Percentiles rank a stretch among this genome's conserved stretches.
Conservation (phyloP, 2,888 invertebrate species). For the Sphaerophoria rueppellii region DNA sequence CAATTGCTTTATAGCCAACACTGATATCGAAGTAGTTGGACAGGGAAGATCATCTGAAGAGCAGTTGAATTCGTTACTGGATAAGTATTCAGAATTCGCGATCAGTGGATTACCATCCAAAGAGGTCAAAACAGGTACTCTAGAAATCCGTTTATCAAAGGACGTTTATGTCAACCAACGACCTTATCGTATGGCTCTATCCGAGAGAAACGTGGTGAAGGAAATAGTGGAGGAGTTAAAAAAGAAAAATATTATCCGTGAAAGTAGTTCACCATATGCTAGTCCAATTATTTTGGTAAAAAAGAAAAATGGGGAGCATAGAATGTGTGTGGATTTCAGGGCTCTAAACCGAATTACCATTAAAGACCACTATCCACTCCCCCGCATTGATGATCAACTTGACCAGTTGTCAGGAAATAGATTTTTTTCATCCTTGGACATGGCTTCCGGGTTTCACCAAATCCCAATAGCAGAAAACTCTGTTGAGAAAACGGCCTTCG, state of each 20-base stretch:
- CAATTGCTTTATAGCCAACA: slow-evolving; percentile 13
- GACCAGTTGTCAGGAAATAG: too few species aligned
- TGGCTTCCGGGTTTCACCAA: too few species aligned
- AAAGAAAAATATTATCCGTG: slow-evolving; percentile 20
- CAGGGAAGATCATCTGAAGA: slow-evolving; percentile 22
- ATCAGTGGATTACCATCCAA: slow-evolving; percentile 32
- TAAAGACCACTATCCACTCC: too few species aligned
- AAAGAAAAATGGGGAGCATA: too few species aligned
- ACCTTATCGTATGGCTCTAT: slow-evolving; percentile 31
- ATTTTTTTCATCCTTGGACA: too few species aligned
- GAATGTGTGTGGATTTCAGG: too few species aligned
- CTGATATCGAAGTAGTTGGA: slow-evolving; percentile 4
- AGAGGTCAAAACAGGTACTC: slow-evolving; percentile 13
- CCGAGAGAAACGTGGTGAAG: slow-evolving; percentile 36
- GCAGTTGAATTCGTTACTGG: slow-evolving; percentile 2
- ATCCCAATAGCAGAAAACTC: too few species aligned
- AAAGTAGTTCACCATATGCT: slow-evolving; percentile 37
- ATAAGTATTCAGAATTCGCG: slow-evolving; percentile 25
- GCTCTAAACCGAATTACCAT: too few species aligned
- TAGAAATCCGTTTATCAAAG: slow-evolving; percentile 15
- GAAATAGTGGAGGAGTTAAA: slow-evolving; percentile 37
- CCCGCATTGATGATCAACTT: too few species aligned
- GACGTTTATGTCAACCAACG: slow-evolving; percentile 7
- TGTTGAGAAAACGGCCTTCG: too few species aligned
- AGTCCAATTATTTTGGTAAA: background rate